Base-by-base conservation (phyloP, 1,140 invertebrate genomes). In the Cardiocondyla obscurior region DNA sequence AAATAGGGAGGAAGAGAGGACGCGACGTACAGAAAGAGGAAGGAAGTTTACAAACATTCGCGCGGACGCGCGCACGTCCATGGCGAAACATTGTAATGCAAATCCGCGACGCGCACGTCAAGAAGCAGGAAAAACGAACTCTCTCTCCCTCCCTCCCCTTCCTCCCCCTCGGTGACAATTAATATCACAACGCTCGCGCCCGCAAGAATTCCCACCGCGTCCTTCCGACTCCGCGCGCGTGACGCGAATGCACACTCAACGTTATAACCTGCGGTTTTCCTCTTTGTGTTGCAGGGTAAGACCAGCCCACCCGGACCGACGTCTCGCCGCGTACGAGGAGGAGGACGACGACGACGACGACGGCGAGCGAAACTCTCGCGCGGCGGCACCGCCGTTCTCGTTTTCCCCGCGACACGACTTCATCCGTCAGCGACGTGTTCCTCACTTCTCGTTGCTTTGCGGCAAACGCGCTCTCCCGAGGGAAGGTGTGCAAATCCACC, bases 201-300 rank as follows among this genome's bases (percentile, higher is more conserved):
- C 65, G 42, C 44, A 33, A 67, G 67, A 55, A 73, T 67, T 57
- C 7, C 10, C 10, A 6, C 64, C 22, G 58, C 39, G 49, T 77
- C 62, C 72, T 85, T 85, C 72, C 46, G 44, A 33, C 36, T 19
- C 28, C 16, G 62, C 30, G 74, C 74, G 44, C 74, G 74, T 79
- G 65, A 84, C 70, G 19, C n/a, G 64, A 76, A 85, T 77, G 8
- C 36, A 36, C 51, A 28, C 51, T 42, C 28, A 62, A 62, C 57
- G 36, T 12, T 60, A 25, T 36, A 79, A 46, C 22, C 36, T 51
- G 49, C 22, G 30, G 62, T 81, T 73, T 67, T 67, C 19, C 53
- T 44, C 57, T 42, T 76, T 55, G 42, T 46, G 74, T 88, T 87
- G 10, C 86, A 88, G 86, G 62, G 64, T 85, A 86, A 82, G 46